These are phyloP conservation scores for Diplazon laetatorius DNA, from an alignment of 2,888 invertebrate species.

Conservation along the genomic window DNA sequence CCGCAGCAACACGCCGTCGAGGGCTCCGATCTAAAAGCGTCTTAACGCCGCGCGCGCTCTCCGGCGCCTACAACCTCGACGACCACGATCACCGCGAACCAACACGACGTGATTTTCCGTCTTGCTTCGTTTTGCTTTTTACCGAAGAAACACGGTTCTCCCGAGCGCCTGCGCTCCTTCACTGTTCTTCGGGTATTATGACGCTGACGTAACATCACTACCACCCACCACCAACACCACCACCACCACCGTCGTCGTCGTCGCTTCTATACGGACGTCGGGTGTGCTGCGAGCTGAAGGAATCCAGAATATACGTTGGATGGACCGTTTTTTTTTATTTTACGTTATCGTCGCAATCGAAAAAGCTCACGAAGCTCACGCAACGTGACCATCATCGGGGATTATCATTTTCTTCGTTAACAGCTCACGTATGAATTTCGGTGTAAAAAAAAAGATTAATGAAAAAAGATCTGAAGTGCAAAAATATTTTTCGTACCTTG, in stretches of 20 bases:
- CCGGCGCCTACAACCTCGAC: slow-evolving; percentile 64
- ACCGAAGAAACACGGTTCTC: slow-evolving; percentile 46
- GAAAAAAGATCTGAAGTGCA: too few species aligned
- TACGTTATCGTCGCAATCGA: background rate
- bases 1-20: slow-evolving; percentile 58
- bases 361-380: background rate
- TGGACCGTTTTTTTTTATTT: slow-evolving; percentile 20
- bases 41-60: slow-evolving; percentile 67
- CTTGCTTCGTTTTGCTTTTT: slow-evolving; percentile 57
- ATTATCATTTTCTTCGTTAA: background rate
- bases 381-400: background rate
- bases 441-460: too few species aligned
- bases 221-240: slow-evolving; percentile 40
- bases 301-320: slow-evolving; percentile 22
- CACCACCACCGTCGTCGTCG: slow-evolving; percentile 25
- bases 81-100: slow-evolving; percentile 62
- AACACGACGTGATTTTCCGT: slow-evolving; percentile 60
- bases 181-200: slow-evolving; percentile 53
- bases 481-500: too few species aligned
- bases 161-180: slow-evolving; percentile 61
- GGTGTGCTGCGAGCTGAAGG: slow-evolving; percentile 35
- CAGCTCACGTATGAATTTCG: too few species aligned
- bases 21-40: slow-evolving; percentile 69
- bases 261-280: slow-evolving; percentile 10
- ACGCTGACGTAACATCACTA: slow-evolving; percentile 60